Evolutionary conservation across 2,888 invertebrate species (phyloP), one percentile per base, ranked within the genome.

Genomic region (Stenoptilia bipunctidactyla): DNA sequence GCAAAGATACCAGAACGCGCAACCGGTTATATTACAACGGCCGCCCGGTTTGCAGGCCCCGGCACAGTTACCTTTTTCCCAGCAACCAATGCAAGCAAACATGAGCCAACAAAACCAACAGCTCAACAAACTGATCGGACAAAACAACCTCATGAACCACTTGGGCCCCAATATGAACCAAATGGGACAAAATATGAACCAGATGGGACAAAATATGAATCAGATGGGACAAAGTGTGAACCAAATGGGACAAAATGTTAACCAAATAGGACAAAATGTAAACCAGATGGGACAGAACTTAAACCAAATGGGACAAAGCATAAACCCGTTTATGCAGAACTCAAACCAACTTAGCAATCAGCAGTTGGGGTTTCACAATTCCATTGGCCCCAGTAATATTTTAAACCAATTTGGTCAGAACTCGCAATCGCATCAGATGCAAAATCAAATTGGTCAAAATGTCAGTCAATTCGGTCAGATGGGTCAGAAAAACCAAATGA

Each of bases 31-130:
- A 27, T 57, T 83, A 0, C 83, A 83, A 55, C 57, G 82, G 41
- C 80, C 82, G 0, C 80, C 79, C 0, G 80, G 80, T 0, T 53
- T 83, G 0, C 76, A 76, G 45, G 79, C 75, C 1, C 79, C 80
- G 0, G 66, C 79, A 1, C 73, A 80, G 0, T 49, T 83, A 25
- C 77, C 80, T 0, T 82, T 70, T 45, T 73, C 73, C 1, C 73
- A 74, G 47, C 76, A 69, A 44, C 51, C 61, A 6, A 64, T 69
- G 58, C 49, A 54, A 34, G 57, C 41, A 56, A 51, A 50, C 27
- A 46, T 51, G 13, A 55, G 51, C 43, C 57, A 52, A 44, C 44
- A 38, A 39, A 43, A 15, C 37, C 40, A 41, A 15, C 10, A 27
- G 9, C 15, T 39, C 34, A 34, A 12, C 12, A 13, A 13, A 14